phyloP scores from a whole-genome alignment of 2,113 vertebrate species.

The Pungitius pungitius region DNA sequence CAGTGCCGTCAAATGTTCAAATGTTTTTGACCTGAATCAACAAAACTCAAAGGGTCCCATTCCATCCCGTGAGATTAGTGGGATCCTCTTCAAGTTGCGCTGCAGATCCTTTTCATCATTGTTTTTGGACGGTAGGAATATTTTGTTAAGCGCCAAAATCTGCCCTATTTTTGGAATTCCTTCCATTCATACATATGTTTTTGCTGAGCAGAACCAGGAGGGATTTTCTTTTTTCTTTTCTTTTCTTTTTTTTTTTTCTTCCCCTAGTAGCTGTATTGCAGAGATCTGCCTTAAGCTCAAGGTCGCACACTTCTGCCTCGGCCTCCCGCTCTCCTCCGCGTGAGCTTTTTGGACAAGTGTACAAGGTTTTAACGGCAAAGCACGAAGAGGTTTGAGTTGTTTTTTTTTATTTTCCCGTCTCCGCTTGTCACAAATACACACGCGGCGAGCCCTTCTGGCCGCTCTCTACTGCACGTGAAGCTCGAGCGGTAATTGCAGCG shows the following conservation, averaged over 20 bases:
- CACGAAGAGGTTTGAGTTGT: not conserved
- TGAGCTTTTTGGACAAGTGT: not conserved
- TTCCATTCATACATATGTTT: slow-evolving; percentile 68
- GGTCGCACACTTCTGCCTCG: slow-evolving; percentile 29
- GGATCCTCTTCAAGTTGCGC: not conserved
- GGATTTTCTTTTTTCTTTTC: slow-evolving; percentile 34
- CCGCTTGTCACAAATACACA: not conserved
- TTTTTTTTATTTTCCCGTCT: not conserved
- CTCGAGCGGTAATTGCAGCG: slow-evolving; percentile 42
- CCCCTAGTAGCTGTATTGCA: slow-evolving; percentile 49
- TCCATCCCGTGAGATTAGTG: not conserved
- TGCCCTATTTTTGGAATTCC: slow-evolving; percentile 63
- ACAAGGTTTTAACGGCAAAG: slow-evolving; percentile 13
- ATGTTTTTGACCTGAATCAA: slow-evolving; percentile 21
- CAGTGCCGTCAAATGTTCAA: not conserved
- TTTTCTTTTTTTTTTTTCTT: slow-evolving; percentile 36
- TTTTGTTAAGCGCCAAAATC: slow-evolving; percentile 25
- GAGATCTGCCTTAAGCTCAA: slow-evolving; percentile 55
- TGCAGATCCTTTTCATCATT: slow-evolving; percentile 12
- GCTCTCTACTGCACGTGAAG: slow-evolving; percentile 3
- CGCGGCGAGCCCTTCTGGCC: not conserved
- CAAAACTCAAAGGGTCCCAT: not conserved
- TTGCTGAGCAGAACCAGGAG: slow-evolving; percentile 69
- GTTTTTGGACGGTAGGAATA: slow-evolving; percentile 17
- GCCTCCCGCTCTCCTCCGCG: not conserved